These are phyloP conservation scores for Drosophila pandora DNA, from an alignment of 1,140 invertebrate species.

Conservation along the genomic window DNA sequence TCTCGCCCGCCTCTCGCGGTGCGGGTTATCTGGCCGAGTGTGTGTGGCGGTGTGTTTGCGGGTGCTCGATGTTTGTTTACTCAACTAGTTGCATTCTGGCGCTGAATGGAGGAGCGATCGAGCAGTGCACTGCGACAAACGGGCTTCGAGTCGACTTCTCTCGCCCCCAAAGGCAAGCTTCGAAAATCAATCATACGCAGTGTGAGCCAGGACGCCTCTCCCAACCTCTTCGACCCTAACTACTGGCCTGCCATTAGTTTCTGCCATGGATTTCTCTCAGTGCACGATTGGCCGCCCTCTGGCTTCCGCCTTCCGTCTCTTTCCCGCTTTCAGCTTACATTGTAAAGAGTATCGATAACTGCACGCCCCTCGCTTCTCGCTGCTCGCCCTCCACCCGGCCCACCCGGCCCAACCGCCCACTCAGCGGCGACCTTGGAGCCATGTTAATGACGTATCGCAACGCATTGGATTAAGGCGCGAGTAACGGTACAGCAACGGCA, in stretches of 20 bases:
- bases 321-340: constrained; percentile 22
- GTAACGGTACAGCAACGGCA: constrained; percentile 43
- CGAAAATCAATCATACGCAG: not conserved
- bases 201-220: not conserved
- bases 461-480: constrained; percentile 39
- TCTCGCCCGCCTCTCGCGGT: constrained; percentile 2
- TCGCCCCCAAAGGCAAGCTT: not conserved
- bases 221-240: not conserved
- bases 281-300: constrained; percentile 4
- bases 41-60: not conserved
- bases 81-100: constrained; percentile 65
- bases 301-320: constrained; percentile 10
- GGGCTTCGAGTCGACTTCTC: not conserved
- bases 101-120: constrained; percentile 32
- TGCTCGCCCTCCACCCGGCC: too few species aligned
- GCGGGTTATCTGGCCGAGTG: not conserved
- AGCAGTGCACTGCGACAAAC: not conserved
- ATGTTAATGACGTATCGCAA: constrained; percentile 58
- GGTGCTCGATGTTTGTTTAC: constrained; percentile 51
- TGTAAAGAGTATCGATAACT: constrained; percentile 44
- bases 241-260: not conserved
- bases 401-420: not conserved
- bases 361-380: not conserved
- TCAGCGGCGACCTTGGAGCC: constrained; percentile 52
- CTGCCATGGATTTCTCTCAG: constrained; percentile 1